Evolutionary conservation across 64 coral and sea anemone species (phyloP), one percentile per base, ranked within the genome.

Genomic region (Actinia equina): DNA sequence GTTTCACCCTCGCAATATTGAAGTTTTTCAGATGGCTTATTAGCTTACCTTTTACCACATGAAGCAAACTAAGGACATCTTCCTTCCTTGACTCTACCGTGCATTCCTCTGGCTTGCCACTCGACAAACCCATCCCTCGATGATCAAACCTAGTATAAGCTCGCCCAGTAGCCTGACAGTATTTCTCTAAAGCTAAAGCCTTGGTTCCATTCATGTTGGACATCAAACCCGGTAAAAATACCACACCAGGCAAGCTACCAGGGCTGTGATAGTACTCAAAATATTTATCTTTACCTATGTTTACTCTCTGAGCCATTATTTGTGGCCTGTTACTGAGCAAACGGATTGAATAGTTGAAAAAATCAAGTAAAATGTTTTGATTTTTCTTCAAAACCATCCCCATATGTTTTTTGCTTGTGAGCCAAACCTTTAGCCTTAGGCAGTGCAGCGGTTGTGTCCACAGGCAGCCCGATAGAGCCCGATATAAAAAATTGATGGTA

Each of bases 211-310:
- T 87, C 94, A 96, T 96, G 86, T 79, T 86, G 4, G 94, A 96
- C 94, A 93, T 96, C 16, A 96, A 59, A 18, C 94, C 94, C 2
- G 94, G 91, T 52, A 96, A 85, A 93, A 96, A 96, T 30, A 96
- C 83, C 10, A 96, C 81, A 65, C 94, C 94, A 7, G 94, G 94
- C 23, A 20, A 62, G 69, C 87, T 90, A 25, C 94, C 94, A 0
- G 79, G 87, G 22, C 43, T 58, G 37, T 93, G 85, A 63, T 84
- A 84, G 84, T 90, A 96, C 11, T 91, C 90, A 20, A 96, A 78
- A 58, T 84, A 84, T 77, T 96, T 88, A 2, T 71, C 85, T 30
- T 52, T 44, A 61, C 45, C 67, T 46, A 84, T n/a, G 15, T 27
- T 84, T 74, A 93, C 49, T 42, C 80, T 87, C 60, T 92, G 85